These are phyloP conservation scores for Myotis myotis DNA, from an alignment of 2,797 vertebrate genomes.

Conservation along the genomic window DNA sequence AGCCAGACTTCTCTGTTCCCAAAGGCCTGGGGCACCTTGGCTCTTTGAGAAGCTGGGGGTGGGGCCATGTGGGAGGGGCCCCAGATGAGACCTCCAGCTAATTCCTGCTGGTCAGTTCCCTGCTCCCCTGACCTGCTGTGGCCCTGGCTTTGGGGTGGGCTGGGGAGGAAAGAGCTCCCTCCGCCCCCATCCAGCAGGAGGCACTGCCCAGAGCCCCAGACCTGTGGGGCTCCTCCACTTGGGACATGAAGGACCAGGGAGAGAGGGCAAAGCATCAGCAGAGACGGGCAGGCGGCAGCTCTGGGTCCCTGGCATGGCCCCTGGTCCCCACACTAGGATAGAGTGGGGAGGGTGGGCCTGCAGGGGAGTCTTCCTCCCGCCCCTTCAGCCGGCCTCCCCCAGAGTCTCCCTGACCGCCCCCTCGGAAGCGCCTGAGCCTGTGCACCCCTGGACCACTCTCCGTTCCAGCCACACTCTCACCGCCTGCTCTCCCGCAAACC, in stretches of 20 bases:
- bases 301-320: rapidly evolving
- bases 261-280: not conserved
- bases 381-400: not conserved
- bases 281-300: not conserved
- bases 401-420: not conserved
- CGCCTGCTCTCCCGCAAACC: not conserved
- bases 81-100: not conserved
- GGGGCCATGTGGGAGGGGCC: rapidly evolving
- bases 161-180: too few species aligned
- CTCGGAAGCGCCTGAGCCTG: not conserved
- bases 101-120: too few species aligned
- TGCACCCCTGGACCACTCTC: not conserved
- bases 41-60: not conserved
- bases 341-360: not conserved
- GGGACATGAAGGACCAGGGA: not conserved
- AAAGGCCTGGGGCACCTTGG: not conserved
- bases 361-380: not conserved
- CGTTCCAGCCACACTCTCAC: not conserved
- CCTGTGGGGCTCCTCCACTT: not conserved
- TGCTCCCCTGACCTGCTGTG: not conserved
- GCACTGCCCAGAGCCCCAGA: not conserved
- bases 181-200: not conserved
- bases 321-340: not conserved
- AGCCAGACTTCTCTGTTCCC: not conserved
- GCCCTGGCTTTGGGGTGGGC: not conserved